Percentiles rank a stretch among this genome's conserved stretches.
phyloP scores from a whole-genome alignment of 2,888 invertebrate species.

The Drosophila fulvimacula region DNA sequence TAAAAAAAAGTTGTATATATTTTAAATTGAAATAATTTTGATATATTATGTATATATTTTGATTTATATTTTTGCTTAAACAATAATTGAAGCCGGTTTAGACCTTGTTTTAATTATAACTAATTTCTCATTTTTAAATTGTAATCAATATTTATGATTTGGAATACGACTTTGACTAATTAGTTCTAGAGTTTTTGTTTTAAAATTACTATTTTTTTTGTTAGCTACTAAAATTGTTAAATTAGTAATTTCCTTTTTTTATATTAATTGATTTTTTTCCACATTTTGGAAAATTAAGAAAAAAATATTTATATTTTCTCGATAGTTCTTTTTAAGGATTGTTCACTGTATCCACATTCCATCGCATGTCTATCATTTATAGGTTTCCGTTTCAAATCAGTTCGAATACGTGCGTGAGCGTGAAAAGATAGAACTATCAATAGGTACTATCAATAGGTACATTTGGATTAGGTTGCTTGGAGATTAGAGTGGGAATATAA shows the following conservation, averaged over 20 bases:
- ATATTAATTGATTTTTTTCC: not conserved
- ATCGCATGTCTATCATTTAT: not conserved
- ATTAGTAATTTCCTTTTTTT: not conserved
- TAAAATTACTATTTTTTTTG: not conserved
- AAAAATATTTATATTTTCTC: not conserved
- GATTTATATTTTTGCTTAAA: no score
- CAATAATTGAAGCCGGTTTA: no score
- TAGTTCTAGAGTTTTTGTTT: no score
- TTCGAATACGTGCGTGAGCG: not conserved
- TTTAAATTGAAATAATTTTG: no score
- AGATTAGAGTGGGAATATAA: not conserved
- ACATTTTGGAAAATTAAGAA: not conserved
- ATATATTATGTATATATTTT: no score
- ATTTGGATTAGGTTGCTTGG: not conserved
- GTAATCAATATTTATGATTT: no score
- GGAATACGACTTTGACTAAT: no score
- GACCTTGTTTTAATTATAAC: no score
- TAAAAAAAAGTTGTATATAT: no score
- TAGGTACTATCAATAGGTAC: not conserved
- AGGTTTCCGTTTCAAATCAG: conserved; percentile 20
- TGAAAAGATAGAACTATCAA: not conserved
- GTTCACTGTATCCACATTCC: conserved; percentile 9
- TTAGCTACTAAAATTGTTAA: not conserved
- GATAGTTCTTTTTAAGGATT: not conserved
- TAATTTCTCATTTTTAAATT: no score